Conservation (phyloP, 2,797 vertebrate species). For the Delichon dasypus region DNA sequence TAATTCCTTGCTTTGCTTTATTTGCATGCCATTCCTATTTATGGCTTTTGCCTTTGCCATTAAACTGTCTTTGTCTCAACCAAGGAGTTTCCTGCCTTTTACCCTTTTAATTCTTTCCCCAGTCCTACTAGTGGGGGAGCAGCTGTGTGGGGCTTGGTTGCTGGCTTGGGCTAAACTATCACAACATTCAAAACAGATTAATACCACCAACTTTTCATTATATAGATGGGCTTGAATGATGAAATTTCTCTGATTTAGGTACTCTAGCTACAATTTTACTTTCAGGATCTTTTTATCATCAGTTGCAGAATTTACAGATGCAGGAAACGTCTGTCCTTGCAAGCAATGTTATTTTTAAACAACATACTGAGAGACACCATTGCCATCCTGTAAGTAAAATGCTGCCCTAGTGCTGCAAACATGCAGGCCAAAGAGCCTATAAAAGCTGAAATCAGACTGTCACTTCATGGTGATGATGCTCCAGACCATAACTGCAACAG, state of each 20-base stretch:
- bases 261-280: neutral
- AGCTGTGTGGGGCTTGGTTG: neutral
- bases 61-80: neutral
- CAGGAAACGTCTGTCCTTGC: neutral
- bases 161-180: neutral
- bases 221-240: neutral
- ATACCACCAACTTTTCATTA: neutral
- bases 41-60: neutral
- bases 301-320: neutral
- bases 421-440: neutral
- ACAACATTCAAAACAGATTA: neutral
- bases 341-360: neutral
- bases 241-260: neutral
- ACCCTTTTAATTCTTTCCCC: neutral
- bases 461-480: neutral
- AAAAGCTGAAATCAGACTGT: neutral
- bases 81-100: neutral
- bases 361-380: neutral
- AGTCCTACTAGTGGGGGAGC: neutral
- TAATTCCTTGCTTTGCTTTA: neutral
- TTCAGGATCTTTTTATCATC: neutral
- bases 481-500: neutral
- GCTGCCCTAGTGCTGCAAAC: neutral
- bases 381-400: neutral
- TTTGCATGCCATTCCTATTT: neutral